Evolutionary conservation across 2,888 invertebrate genomes (phyloP), one percentile per base, ranked within the genome.

Genomic region (Lasioglossum morio): DNA sequence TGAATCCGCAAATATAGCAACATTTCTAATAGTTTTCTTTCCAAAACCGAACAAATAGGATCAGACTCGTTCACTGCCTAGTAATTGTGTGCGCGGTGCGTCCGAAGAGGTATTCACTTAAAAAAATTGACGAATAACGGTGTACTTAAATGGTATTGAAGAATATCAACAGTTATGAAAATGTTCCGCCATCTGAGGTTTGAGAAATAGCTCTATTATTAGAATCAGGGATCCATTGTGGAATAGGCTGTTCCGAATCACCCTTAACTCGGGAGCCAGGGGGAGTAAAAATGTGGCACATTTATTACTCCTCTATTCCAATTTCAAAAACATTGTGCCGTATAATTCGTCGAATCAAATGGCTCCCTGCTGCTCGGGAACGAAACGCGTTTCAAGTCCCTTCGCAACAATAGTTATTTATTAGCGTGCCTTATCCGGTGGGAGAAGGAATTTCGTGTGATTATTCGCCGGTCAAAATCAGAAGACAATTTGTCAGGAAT

Each of bases 381-480:
- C 1, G 46, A 27, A 81, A 73, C 72, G 40, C 57, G 19, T 60
- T 76, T 76, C 76, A 60, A 85, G 78, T 37, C n/a, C 16, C 34
- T 48, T 7, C 75, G 66, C 57, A 46, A 66, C 46, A 43, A 43
- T 30, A 12, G 72, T 75, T 40, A 83, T 85, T 85, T 69, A 73
- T 40, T 37, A 57, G 23, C 4, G 19, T 12, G 27, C 16, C 43
- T 78, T 60, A n/a, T n/a, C 72, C n/a, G 7, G 23, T n/a, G 27
- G n/a, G 48, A 14, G n/a, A 43, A 30, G 60, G 48, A 77, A 74
- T 85, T 80, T 75, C 40, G 57, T 27, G n/a, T 57, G 76, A 81
- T 81, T 79, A 86, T 81, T 76, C 69, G 34, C 43, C 66, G 48
- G 75, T 86, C 86, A 77, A 86, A 86, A 81, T 86, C 86, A 86